These are phyloP conservation scores for Crocidura indochinensis DNA, from an alignment of 2,797 vertebrate species.

Conservation along the genomic window DNA sequence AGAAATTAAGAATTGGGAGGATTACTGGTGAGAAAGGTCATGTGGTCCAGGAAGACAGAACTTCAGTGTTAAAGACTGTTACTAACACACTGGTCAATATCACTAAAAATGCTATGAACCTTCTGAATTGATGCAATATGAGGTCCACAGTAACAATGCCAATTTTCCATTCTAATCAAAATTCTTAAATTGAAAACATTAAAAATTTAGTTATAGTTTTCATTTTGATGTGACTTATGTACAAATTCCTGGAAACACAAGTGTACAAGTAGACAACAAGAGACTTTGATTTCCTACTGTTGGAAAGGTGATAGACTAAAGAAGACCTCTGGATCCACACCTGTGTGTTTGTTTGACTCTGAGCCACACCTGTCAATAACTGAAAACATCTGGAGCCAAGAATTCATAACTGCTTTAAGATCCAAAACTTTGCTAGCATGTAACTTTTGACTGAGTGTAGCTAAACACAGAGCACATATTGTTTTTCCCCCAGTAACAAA, in stretches of 20 bases:
- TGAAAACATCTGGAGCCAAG: rapidly evolving
- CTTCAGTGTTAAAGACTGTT: background rate
- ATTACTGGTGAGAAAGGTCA: background rate
- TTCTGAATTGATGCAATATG: background rate
- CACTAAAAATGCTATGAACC: background rate
- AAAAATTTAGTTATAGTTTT: background rate
- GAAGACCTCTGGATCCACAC: background rate
- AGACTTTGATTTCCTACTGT: background rate
- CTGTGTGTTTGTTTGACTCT: background rate
- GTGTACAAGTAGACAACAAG: too few species aligned
- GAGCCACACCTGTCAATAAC: background rate
- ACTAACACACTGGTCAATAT: background rate
- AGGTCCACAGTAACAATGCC: background rate
- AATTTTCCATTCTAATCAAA: background rate
- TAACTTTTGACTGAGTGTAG: background rate
- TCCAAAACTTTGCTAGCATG: background rate
- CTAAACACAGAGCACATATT: too few species aligned
- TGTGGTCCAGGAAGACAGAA: background rate
- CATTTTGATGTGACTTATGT: background rate
- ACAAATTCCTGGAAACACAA: slow-evolving; percentile 12
- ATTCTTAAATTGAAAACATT: background rate
- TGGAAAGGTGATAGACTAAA: background rate
- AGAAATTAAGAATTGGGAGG: too few species aligned
- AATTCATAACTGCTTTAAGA: background rate
- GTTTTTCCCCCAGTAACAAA: too few species aligned